Conservation (phyloP, 2,797 vertebrate species). For the Poliocrania exsul region DNA sequence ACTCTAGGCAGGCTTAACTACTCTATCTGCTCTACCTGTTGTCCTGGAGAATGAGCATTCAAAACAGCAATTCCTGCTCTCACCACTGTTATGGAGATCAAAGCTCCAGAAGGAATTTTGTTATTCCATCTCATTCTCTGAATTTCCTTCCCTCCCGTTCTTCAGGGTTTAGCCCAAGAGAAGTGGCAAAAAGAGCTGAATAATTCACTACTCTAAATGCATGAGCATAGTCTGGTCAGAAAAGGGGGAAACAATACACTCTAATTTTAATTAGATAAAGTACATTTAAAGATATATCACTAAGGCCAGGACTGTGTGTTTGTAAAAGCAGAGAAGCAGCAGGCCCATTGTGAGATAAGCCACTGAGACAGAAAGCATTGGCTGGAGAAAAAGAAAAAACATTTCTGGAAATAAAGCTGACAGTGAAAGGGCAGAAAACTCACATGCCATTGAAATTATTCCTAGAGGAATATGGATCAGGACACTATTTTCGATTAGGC, state of each 20-base stretch:
- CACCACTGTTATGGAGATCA: background rate
- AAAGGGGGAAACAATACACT: fast-evolving
- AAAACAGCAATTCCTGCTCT: background rate
- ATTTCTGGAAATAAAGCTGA: background rate
- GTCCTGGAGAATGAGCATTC: background rate
- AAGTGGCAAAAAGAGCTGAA: background rate
- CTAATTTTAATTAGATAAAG: background rate
- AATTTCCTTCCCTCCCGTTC: background rate
- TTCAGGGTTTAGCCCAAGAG: background rate
- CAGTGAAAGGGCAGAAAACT: background rate
- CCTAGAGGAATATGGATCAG: background rate
- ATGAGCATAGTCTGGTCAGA: background rate
- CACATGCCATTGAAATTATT: background rate
- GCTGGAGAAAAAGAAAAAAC: background rate
- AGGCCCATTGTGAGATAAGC: background rate
- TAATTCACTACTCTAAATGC: background rate
- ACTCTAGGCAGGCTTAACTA: background rate
- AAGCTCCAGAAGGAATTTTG: background rate
- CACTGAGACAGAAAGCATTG: background rate
- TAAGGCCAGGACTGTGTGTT: background rate
- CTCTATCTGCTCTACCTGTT: background rate
- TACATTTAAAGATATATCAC: background rate
- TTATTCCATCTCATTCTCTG: background rate
- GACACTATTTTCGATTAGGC: background rate
- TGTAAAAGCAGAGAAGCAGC: background rate